Base-by-base conservation (phyloP, 2,797 vertebrate species). In the Margarornis squamiger region DNA sequence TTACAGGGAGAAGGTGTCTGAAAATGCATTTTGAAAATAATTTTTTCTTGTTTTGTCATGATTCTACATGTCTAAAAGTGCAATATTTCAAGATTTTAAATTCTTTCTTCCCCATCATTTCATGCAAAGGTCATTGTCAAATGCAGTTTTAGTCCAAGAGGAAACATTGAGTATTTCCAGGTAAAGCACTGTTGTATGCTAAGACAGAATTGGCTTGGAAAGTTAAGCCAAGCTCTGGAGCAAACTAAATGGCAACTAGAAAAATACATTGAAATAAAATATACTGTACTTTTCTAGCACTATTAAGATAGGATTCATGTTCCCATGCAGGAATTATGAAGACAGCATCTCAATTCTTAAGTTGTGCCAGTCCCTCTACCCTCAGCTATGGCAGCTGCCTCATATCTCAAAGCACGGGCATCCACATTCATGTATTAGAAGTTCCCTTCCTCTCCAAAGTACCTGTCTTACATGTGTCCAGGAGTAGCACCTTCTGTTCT, bases 391-490 rank as follows among this genome's bases (percentile, higher is more conserved):
- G 10, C 43, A 32, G 19, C 45, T 13, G 38, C 15, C 14, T 61
- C 15, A 3, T 27, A 36, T 57, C 34, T 58, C 34, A 52, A 49
- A 71, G 26, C 8, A 12, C 2, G 6, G 17, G 39, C 34, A 49
- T 17, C 9, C 4, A 2, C 39, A 7, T 24, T n/a, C 0, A 0
- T 18, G 2, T 16, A 27, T 18, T 30, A 4, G 14, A 71, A 32
- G 5, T 45, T 72, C 29, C 14, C 5, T 72, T 67, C 32, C 20
- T 21, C 16, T 48, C 32, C 24, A 39, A 79, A 48, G 32, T 20
- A 17, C 21, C 9, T 6, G 0, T 34, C 17, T 71, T 38, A 16
- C 12, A 16, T 1, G 0, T 20, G 11, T 17, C 51, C 7, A 18
- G 34, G 62, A 29, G 1, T 12, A 10, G 20, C 20, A n/a, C 7